Conservation (phyloP, 2,888 invertebrate species). For the Tenthredo amoena region DNA sequence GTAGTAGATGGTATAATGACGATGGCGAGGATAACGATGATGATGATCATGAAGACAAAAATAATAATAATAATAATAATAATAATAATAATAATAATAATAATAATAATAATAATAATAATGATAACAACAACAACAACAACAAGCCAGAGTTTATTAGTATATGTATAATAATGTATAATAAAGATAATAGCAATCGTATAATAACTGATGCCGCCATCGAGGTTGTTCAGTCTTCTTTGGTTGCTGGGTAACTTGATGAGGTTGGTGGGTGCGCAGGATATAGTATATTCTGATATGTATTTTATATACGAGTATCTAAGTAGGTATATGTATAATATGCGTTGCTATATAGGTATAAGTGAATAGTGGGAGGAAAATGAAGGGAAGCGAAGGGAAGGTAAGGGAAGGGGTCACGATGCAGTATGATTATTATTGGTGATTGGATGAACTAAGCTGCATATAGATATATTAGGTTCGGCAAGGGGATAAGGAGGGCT, state of each 20-base stretch:
- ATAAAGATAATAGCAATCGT: conserved; percentile 64
- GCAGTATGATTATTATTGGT: conserved; percentile 23
- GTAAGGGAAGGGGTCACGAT: neutral
- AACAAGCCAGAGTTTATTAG: conserved; percentile 63
- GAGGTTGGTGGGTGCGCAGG: conserved; percentile 62
- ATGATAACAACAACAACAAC: conserved; percentile 57
- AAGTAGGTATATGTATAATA: conserved; percentile 12
- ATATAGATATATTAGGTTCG: neutral
- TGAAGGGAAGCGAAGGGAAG: neutral
- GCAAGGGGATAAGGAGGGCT: neutral
- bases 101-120: neutral
- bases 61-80: neutral
- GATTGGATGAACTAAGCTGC: conserved; percentile 40
- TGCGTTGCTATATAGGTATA: neutral
- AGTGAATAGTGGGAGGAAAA: neutral
- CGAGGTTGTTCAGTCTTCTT: conserved; percentile 81
- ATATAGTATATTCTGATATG: neutral
- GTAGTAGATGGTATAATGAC: neutral
- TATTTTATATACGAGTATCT: neutral
- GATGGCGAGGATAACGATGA: neutral
- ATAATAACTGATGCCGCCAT: conserved; percentile 73
- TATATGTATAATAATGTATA: conserved; percentile 49
- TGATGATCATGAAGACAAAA: neutral
- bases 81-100: too few species aligned
- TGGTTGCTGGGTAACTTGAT: conserved; percentile 81